Base-by-base conservation (phyloP, 2,888 invertebrate species). In the Tortrix viridana region DNA sequence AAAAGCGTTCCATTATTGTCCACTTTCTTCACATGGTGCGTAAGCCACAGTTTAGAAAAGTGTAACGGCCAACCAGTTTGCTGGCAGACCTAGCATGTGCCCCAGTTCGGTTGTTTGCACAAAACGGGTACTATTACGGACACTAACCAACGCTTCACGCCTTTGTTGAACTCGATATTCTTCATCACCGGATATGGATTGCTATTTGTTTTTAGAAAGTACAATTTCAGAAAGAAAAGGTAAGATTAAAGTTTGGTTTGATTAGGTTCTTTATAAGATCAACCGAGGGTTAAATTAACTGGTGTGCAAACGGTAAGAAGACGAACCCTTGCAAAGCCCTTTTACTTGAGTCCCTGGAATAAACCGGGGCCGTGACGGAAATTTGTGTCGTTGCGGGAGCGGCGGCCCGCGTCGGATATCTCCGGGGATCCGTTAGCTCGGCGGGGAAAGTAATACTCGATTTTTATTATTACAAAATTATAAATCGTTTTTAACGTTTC, bases 91-190 rank as follows among this genome's bases (percentile, higher is more conserved):
- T 73, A 67, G 73, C 68, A 70, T 67, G 72, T 78, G 82, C 71
- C 81, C 84, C 70, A 81, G 77, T 80, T 86, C 69, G 69, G 69
- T 72, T 81, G 82, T 84, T 85, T 83, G 80, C 82, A 84, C 80
- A 77, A 82, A 85, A 81, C 80, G 72, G 78, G 81, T 79, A 75
- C 73, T 74, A 77, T 71, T 68, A 77, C 78, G 77, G 76, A 71
- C 75, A 75, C 71, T 68, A 79, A 74, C 76, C 80, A 76, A 76
- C 75, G 74, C 73, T 70, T 68, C 71, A 71, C 68, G 72, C 65
- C 67, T 67, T 65, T 53, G 62, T 55, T 49, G 44, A 66, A 65
- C 65, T 65, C 61, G 46, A 64, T 67, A 66, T 65, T 48, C 56
- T 61, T 55, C 61, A 56, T 61, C 59, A 47, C 59, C 60, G 64